Conservation (phyloP, 2,797 vertebrate genomes). For the Gymnodraco acuticeps region DNA sequence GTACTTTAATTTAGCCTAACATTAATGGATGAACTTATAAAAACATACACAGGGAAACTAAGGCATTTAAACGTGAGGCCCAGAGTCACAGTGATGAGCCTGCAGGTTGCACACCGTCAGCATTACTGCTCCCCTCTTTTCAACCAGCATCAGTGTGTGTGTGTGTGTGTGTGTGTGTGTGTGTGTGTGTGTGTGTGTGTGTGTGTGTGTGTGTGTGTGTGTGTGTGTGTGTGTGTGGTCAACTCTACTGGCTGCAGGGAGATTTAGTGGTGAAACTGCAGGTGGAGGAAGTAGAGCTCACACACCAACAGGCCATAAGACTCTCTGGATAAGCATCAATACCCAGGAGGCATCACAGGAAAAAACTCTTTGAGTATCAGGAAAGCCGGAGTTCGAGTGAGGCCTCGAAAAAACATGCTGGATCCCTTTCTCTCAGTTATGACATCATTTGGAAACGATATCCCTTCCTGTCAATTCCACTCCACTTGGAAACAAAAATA, state of each 20-base stretch:
- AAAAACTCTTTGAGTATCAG: slow-evolving; percentile 13
- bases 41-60: slow-evolving; percentile 1
- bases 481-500: slow-evolving; percentile 22
- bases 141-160: slow-evolving; percentile 13
- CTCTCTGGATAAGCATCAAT: slow-evolving; percentile 48
- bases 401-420: slow-evolving; percentile 20
- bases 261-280: slow-evolving; percentile 40
- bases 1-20: slow-evolving; percentile 13
- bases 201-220: too few species aligned
- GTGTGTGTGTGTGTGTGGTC: slow-evolving; percentile 27
- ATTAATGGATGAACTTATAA: slow-evolving; percentile 24
- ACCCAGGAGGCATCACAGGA: slow-evolving; percentile 36
- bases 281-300: slow-evolving; percentile 42
- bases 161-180: too few species aligned
- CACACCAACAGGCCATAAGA: slow-evolving; percentile 47
- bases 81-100: slow-evolving; percentile 8
- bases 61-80: background rate
- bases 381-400: slow-evolving; percentile 30
- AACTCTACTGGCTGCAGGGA: slow-evolving; percentile 33
- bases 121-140: slow-evolving; percentile 16
- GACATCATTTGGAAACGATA: slow-evolving; percentile 52
- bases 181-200: too few species aligned
- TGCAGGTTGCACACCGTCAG: slow-evolving; percentile 40
- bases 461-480: slow-evolving; percentile 46
- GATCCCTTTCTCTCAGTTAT: slow-evolving; percentile 38